Conservation (phyloP, 1,140 invertebrate genomes). For the Anoplophora glabripennis region DNA sequence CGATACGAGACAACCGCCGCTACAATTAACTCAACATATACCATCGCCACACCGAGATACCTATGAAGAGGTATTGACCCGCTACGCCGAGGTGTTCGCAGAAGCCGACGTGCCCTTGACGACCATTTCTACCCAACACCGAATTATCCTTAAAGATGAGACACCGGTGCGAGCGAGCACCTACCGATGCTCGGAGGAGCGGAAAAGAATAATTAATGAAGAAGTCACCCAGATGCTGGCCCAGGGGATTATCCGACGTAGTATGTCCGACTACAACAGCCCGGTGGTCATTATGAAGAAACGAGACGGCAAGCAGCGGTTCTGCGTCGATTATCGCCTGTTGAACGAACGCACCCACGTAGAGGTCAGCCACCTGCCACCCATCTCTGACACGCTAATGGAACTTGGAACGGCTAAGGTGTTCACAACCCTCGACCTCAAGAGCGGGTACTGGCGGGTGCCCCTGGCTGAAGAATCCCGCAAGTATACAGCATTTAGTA, state of each 20-base stretch:
- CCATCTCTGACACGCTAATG: constrained; percentile 14
- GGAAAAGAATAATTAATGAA: constrained; percentile 9
- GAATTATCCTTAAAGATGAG: background rate
- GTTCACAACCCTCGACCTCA: constrained; percentile 31
- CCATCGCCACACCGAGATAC: no score
- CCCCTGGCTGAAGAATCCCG: no score
- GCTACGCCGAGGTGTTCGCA: no score
- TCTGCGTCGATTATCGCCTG: constrained; percentile 36
- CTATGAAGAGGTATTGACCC: no score
- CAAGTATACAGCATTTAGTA: constrained; percentile 28
- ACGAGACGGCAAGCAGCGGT: constrained; percentile 25
- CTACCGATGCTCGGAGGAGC: no score
- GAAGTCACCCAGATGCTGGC: constrained; percentile 23
- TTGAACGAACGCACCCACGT: constrained; percentile 49
- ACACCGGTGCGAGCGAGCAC: background rate
- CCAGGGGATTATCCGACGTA: constrained; percentile 14
- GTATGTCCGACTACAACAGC: constrained; percentile 7
- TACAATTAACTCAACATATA: no score
- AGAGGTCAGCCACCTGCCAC: constrained; percentile 38
- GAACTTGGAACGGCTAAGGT: constrained; percentile 17
- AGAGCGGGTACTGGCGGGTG: no score
- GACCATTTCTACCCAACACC: background rate
- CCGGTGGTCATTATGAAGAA: constrained; percentile 24
- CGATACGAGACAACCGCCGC: no score
- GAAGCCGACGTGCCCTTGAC: no score